Percentiles rank a stretch among this genome's conserved stretches.
Evolutionary conservation across 2,888 invertebrate species (phyloP).

Genomic region (Adelphocoris suturalis): DNA sequence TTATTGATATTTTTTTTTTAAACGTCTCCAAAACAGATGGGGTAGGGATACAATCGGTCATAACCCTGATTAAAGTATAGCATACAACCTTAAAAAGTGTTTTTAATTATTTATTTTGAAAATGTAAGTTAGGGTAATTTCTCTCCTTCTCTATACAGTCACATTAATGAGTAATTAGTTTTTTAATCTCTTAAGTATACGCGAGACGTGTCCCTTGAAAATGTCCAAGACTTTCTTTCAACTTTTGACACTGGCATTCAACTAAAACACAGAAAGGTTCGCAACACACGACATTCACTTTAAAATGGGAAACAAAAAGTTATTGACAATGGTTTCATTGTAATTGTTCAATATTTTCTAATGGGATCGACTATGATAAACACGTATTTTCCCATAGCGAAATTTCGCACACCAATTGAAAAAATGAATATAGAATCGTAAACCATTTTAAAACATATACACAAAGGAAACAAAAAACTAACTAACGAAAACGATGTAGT

Average conservation of each 20-base stretch:
- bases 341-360: constrained; percentile 36
- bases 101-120: constrained; percentile 59
- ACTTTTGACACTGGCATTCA: background rate
- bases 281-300: background rate
- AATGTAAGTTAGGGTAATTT: constrained; percentile 64
- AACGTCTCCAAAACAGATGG: background rate
- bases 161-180: constrained; percentile 71
- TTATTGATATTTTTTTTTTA: background rate
- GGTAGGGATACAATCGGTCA: constrained; percentile 24
- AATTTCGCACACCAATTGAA: background rate
- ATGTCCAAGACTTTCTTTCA: constrained; percentile 22
- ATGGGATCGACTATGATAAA: constrained; percentile 4
- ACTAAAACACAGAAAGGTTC: background rate
- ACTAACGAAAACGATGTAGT: background rate
- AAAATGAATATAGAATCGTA: background rate
- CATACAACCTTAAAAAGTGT: constrained; percentile 73
- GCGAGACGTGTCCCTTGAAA: constrained; percentile 60
- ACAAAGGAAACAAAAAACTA: background rate
- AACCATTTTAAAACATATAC: background rate
- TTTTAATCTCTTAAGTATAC: constrained; percentile 72
- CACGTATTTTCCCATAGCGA: background rate
- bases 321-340: constrained; percentile 27
- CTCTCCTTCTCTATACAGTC: constrained; percentile 71
- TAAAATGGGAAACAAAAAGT: background rate
- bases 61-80: constrained; percentile 71